phyloP scores from a whole-genome alignment of 2,113 vertebrate genomes.

The Hyaena hyaena region DNA sequence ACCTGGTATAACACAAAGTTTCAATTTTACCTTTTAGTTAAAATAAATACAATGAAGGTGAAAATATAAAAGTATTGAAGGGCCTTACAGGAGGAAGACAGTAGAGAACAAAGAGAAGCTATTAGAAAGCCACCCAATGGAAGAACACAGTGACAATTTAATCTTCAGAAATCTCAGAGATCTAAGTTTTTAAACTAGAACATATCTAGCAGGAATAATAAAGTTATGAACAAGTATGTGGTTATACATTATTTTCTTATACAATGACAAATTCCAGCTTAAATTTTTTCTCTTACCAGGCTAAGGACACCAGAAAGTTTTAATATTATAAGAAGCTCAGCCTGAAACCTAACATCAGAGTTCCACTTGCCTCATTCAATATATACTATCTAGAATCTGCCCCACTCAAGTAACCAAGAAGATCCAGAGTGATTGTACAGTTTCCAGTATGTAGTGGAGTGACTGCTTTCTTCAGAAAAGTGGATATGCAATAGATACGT shows the following conservation, averaged over 20 bases:
- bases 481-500: background rate
- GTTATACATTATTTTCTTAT: background rate
- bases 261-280: background rate
- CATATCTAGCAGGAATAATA: background rate
- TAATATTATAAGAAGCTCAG: background rate
- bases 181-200: background rate
- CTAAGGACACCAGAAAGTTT: background rate
- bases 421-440: background rate
- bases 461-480: background rate
- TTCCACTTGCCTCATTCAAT: background rate
- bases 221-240: background rate
- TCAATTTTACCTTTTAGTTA: background rate
- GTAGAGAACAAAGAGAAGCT: background rate
- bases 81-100: background rate
- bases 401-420: background rate
- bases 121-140: background rate
- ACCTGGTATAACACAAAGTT: background rate
- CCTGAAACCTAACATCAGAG: background rate
- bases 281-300: background rate
- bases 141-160: background rate
- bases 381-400: background rate
- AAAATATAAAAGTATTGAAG: background rate
- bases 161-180: background rate
- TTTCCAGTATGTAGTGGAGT: background rate
- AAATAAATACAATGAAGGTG: background rate